Conservation (phyloP, 1,140 invertebrate species). For the Drosophila tristis region DNA sequence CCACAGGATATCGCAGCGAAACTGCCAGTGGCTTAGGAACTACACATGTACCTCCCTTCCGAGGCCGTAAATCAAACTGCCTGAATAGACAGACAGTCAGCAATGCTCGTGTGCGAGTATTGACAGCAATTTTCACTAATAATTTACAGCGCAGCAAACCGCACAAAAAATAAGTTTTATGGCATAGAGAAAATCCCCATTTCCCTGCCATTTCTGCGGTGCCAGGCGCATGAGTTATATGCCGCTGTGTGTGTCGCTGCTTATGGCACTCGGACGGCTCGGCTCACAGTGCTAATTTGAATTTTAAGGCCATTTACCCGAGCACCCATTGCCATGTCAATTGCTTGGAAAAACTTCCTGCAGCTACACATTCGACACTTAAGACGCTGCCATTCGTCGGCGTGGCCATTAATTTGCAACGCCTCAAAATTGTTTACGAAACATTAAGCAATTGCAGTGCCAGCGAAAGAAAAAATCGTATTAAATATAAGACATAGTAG, state of each 20-base stretch:
- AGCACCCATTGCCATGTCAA: conserved; percentile 45
- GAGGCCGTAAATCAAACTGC: conserved; percentile 59
- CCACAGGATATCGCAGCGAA: conserved; percentile 6
- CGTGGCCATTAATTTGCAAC: conserved; percentile 67
- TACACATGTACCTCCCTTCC: conserved; percentile 1
- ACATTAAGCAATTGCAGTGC: conserved; percentile 75
- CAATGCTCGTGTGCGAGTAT: conserved; percentile 46
- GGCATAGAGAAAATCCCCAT: not conserved
- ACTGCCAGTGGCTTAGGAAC: conserved; percentile 23
- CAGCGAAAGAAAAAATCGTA: conserved; percentile 47
- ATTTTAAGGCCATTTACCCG: conserved; percentile 40
- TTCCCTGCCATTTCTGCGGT: conserved; percentile 7
- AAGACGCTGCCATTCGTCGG: not conserved
- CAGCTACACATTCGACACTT: conserved; percentile 32
- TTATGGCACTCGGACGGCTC: conserved; percentile 26
- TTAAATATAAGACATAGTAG: conserved; percentile 50
- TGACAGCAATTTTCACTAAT: conserved; percentile 56
- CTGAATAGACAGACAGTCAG: conserved; percentile 43
- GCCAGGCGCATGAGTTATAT: conserved; percentile 46
- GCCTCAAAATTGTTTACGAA: conserved; percentile 73
- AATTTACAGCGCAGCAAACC: conserved; percentile 34
- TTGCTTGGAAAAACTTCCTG: conserved; percentile 67
- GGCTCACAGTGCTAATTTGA: conserved; percentile 44
- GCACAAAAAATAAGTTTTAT: conserved; percentile 20
- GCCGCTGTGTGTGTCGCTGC: not conserved